Evolutionary conservation across 2,797 vertebrate species (phyloP), one percentile per base, ranked within the genome.

Genomic region (Miichthys miiuy): DNA sequence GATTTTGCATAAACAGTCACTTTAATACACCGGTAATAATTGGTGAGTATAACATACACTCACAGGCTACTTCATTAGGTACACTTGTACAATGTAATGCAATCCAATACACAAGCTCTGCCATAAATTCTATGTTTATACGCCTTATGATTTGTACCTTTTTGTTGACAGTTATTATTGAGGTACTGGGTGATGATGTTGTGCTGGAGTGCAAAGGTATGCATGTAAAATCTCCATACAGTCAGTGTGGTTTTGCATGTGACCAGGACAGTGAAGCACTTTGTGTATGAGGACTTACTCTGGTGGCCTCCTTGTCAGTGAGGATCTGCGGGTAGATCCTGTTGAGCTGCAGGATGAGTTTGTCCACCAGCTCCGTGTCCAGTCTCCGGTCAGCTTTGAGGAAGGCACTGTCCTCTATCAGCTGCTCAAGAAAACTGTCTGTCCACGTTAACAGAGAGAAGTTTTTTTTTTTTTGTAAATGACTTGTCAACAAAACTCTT

Each of bases 261-360:
- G 3, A 55, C 9, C 14, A 3, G 20, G 0, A 54, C 38, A 68
- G 41, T n/a, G 27, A 6, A 12, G 56, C 9, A 2, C 1, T 14
- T 3, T 30, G 27, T 27, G n/a, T 5, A 13, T 5, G 23, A 63
- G 10, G 46, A 77, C 87, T 89, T 91, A 99, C 98, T 96, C 91
- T 98, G 87, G 97, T 96, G 7, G 98, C 97, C 88, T 99, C 98
- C 85, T 96, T 96, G 93, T 99, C 96, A n/a, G 94, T 95, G 73
- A 99, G 97, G 85, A 99, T 96, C 91, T 99, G 98, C 5, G 98
- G 98, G 89, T 99, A 96, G 92, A 99, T 98, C 81, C 98, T 96
- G 91, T 99, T 99, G 54, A 99, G 96, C 93, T 99, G 98, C 69
- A 99, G 95, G 79, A 99, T 94, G 63, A 99, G 92, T 94, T 95